A percentile compares a stretch with the other conserved stretches of the same genome.
phyloP scores from a whole-genome alignment of 2,888 invertebrate genomes.

The Oligia strigilis region DNA sequence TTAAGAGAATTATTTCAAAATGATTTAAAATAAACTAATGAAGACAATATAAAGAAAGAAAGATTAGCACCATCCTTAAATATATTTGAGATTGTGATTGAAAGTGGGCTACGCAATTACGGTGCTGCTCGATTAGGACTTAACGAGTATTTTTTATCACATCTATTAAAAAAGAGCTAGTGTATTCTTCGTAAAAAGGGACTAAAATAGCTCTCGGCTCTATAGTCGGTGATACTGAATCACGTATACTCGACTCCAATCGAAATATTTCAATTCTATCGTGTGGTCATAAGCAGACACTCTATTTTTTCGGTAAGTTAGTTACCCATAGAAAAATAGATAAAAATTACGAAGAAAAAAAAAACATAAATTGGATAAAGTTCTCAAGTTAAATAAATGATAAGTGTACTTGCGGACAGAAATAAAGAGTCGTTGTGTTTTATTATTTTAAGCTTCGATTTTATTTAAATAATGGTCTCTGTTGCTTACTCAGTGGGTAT shows the following conservation, averaged over 20 bases:
- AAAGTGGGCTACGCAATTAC: no score
- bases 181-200: no score
- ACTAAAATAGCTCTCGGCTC: no score
- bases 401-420: background rate
- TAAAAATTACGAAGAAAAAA: background rate
- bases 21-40: no score
- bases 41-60: no score
- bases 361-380: background rate
- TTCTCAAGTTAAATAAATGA: background rate
- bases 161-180: no score
- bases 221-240: no score
- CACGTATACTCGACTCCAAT: background rate
- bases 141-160: no score
- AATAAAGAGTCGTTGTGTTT: background rate
- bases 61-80: no score
- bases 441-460: background rate
- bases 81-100: no score
- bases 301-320: background rate
- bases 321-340: background rate
- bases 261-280: background rate
- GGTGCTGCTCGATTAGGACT: no score
- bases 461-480: background rate
- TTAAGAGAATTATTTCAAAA: no score
- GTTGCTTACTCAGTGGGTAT: background rate
- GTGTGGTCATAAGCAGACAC: background rate